Evolutionary conservation across 2,888 invertebrate species (phyloP).

Genomic region (Lobophora halterata): DNA sequence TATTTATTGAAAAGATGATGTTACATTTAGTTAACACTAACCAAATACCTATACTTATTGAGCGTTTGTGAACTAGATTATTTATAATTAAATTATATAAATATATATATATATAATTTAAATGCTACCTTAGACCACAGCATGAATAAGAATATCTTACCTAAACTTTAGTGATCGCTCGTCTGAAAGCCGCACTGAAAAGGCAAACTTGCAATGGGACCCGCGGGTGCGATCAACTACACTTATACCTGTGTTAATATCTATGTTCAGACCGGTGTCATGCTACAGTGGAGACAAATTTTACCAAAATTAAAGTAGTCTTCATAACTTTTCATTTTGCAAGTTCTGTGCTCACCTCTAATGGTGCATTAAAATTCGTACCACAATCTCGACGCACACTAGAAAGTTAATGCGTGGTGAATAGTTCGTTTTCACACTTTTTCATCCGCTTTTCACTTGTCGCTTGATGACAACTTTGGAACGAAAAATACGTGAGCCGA

Average conservation of each 20-base stretch:
- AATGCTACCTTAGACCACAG: too few species aligned
- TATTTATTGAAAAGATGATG: too few species aligned
- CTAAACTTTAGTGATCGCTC: constrained; percentile 27
- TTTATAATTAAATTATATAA: not conserved
- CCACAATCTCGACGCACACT: too few species aligned
- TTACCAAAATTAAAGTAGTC: constrained; percentile 48
- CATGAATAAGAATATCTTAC: not conserved
- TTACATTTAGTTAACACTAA: too few species aligned
- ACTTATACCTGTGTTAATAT: constrained; percentile 60
- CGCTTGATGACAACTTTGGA: too few species aligned
- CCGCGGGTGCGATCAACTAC: constrained; percentile 59
- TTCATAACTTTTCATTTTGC: constrained; percentile 43
- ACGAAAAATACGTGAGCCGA: too few species aligned
- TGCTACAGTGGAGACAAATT: constrained; percentile 54
- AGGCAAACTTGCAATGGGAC: constrained; percentile 56
- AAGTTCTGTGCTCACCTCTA: constrained; percentile 20
- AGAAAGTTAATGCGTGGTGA: too few species aligned
- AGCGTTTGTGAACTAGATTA: too few species aligned
- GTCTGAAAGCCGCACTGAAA: constrained; percentile 41
- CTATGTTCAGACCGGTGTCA: constrained; percentile 50
- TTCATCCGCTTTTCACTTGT: too few species aligned
- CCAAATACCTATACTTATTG: too few species aligned
- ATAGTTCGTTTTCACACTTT: too few species aligned
- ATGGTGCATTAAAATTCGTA: constrained; percentile 16
- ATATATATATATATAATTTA: too few species aligned